Evolutionary conservation across 2,113 vertebrate species (phyloP).

Genomic region (Regulus satrapa): DNA sequence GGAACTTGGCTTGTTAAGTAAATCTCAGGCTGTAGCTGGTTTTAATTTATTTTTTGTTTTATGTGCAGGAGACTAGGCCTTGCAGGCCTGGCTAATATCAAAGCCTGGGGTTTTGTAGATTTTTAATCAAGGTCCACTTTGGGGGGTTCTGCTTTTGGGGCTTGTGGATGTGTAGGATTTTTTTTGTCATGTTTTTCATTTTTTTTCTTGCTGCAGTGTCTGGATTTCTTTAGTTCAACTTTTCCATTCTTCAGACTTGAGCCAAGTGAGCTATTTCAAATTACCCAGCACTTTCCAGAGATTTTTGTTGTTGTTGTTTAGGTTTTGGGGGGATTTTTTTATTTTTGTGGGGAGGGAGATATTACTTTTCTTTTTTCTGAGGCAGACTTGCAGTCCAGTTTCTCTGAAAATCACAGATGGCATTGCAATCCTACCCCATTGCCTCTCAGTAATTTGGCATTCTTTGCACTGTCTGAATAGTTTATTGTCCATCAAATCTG

Average conservation of each 20-base stretch:
- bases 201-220: slow-evolving; percentile 2
- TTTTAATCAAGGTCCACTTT: slow-evolving; percentile 66
- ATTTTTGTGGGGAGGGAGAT: neutral
- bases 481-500: slow-evolving; percentile 59
- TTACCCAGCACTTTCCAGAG: slow-evolving; percentile 37
- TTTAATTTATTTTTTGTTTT: slow-evolving; percentile 68
- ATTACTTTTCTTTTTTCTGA: neutral
- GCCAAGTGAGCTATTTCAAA: slow-evolving; percentile 29
- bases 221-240: slow-evolving; percentile 64
- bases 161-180: neutral
- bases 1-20: slow-evolving; percentile 43
- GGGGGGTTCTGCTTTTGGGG: slow-evolving; percentile 9
- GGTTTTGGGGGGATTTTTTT: neutral
- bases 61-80: slow-evolving; percentile 47
- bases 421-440: neutral
- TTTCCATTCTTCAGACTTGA: slow-evolving; percentile 37
- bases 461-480: slow-evolving; percentile 27
- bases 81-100: slow-evolving; percentile 57
- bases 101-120: slow-evolving; percentile 41
- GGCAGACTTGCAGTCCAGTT: neutral
- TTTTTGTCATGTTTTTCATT: neutral
- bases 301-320: neutral
- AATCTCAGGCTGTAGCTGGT: slow-evolving; percentile 39
- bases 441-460: slow-evolving; percentile 37
- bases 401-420: slow-evolving; percentile 27